Percentiles rank a stretch among this genome's conserved stretches.
Conservation (phyloP, 2,888 invertebrate genomes). For the Pilophorus perplexus region DNA sequence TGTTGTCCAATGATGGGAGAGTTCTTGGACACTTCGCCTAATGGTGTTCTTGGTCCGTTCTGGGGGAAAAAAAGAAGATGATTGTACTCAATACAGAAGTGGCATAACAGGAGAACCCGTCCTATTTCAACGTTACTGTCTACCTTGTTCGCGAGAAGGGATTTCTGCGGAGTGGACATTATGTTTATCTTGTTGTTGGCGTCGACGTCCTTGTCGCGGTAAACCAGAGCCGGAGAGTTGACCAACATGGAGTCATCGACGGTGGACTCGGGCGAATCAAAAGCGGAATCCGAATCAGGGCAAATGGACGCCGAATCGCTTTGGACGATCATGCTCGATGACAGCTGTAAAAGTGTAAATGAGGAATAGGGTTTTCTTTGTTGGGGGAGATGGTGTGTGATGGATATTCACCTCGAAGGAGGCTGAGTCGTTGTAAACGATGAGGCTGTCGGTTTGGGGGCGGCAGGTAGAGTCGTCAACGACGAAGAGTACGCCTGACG, state of each 20-base stretch:
- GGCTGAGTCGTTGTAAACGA: conserved; percentile 1
- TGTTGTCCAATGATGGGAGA: conserved; percentile 29
- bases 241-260: conserved; percentile 5
- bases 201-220: neutral
- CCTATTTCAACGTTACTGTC: no score
- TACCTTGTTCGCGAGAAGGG: conserved; percentile 4
- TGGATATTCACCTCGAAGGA: no score
- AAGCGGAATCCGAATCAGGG: no score
- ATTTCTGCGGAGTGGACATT: conserved; percentile 2
- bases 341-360: no score
- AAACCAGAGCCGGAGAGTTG: neutral
- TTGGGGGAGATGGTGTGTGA: no score
- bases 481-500: neutral
- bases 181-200: neutral
- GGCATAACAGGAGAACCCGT: no score
- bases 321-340: conserved; percentile 9
- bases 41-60: conserved; percentile 30
- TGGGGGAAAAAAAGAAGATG: neutral
- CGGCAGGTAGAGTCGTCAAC: neutral
- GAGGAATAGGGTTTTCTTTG: no score
- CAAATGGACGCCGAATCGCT: neutral
- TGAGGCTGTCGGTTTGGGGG: neutral
- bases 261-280: neutral
- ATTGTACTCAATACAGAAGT: no score
- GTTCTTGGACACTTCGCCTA: conserved; percentile 39